Conservation (phyloP, 2,888 invertebrate species). For the Cataglyphis cursor region DNA sequence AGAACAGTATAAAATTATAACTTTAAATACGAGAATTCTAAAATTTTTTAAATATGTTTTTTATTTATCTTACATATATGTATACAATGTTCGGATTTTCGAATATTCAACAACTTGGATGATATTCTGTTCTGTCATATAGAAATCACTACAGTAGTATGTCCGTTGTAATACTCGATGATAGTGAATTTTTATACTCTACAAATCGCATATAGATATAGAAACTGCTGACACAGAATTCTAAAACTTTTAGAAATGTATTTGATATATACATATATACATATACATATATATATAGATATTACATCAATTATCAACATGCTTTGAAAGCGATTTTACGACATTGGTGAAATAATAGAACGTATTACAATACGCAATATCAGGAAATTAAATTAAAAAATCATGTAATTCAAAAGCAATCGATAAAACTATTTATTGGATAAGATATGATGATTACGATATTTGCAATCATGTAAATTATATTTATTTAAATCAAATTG, state of each 20-base stretch:
- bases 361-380: background rate
- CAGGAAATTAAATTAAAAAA: background rate
- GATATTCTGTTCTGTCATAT: background rate
- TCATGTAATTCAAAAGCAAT: background rate
- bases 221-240: background rate
- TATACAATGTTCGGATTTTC: background rate
- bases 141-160: background rate
- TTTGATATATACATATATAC: too few species aligned
- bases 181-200: constrained; percentile 11
- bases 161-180: constrained; percentile 15
- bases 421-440: background rate
- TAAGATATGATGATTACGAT: background rate
- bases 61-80: background rate
- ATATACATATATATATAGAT: background rate
- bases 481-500: background rate
- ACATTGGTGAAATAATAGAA: constrained; percentile 14
- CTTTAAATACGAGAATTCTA: background rate
- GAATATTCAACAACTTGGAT: background rate
- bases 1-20: background rate
- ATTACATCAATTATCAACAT: background rate
- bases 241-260: constrained; percentile 10
- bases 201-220: background rate
- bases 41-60: background rate
- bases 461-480: background rate
- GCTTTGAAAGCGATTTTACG: constrained; percentile 7